Evolutionary conservation across 2,888 invertebrate genomes (phyloP).

Genomic region (Tachystola acroxantha): DNA sequence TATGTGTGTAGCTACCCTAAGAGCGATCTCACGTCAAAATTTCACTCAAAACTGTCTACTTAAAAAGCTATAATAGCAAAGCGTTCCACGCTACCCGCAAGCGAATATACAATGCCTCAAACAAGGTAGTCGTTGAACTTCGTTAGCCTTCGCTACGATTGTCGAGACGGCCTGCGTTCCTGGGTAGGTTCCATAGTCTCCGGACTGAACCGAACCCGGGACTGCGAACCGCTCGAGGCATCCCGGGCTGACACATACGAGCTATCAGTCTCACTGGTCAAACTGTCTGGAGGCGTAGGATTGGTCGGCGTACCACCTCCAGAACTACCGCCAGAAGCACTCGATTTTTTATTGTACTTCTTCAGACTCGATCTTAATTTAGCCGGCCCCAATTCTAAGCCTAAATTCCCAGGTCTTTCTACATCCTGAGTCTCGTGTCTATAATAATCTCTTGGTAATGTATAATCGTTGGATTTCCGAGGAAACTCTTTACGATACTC

Average conservation of each 20-base stretch:
- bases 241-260: slow-evolving; percentile 93
- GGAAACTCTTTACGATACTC: slow-evolving; percentile 59
- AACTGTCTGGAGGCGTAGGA: slow-evolving; percentile 90
- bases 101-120: slow-evolving; percentile 39
- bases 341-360: slow-evolving; percentile 80
- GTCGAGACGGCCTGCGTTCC: slow-evolving; percentile 48
- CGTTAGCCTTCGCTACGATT: slow-evolving; percentile 71
- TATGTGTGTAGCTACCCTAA: too few species aligned
- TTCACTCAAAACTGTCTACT: too few species aligned
- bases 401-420: slow-evolving; percentile 69
- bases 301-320: slow-evolving; percentile 87
- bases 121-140: slow-evolving; percentile 74
- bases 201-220: slow-evolving; percentile 88
- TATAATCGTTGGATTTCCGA: slow-evolving; percentile 53
- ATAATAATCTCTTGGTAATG: slow-evolving; percentile 56
- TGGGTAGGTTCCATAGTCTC: slow-evolving; percentile 75
- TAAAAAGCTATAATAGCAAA: too few species aligned
- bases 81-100: slow-evolving; percentile 25
- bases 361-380: slow-evolving; percentile 89
- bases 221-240: slow-evolving; percentile 82
- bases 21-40: too few species aligned
- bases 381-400: slow-evolving; percentile 82
- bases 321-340: slow-evolving; percentile 76
- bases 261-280: slow-evolving; percentile 90
- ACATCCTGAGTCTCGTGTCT: slow-evolving; percentile 54